Evolutionary conservation across 2,797 vertebrate species (phyloP).

Genomic region (Monodelphis domestica): DNA sequence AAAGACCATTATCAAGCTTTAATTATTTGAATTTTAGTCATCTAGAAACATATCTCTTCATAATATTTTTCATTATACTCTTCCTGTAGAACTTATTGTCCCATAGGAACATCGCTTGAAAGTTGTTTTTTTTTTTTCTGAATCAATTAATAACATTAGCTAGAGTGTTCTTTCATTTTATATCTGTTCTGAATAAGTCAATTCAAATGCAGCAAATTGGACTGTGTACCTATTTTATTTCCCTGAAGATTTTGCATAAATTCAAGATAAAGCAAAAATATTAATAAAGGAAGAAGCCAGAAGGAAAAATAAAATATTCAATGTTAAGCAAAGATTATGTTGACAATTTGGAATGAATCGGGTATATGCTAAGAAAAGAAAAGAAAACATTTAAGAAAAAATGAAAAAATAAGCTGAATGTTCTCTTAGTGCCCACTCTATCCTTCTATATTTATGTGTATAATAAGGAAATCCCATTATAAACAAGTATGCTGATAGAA

Average conservation of each 20-base stretch:
- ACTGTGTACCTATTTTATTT: constrained; percentile 36
- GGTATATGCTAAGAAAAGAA: neutral
- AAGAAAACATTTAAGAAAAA: constrained; percentile 6
- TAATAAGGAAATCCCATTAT: constrained; percentile 40
- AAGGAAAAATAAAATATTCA: constrained; percentile 15
- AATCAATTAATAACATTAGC: neutral
- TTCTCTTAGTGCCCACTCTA: neutral
- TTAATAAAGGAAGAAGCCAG: constrained; percentile 1
- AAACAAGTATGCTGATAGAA: constrained; percentile 45
- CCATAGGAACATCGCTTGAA: neutral
- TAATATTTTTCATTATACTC: neutral
- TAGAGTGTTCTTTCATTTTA: neutral
- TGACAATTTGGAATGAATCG: constrained; percentile 44
- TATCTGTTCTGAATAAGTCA: constrained; percentile 8
- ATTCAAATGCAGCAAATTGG: neutral
- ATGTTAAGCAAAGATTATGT: neutral
- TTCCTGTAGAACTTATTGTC: neutral
- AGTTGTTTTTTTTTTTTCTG: neutral
- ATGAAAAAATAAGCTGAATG: neutral
- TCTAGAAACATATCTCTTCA: neutral
- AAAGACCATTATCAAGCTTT: neutral
- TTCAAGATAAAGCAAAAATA: constrained; percentile 24
- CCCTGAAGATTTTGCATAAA: constrained; percentile 25
- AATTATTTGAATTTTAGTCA: neutral
- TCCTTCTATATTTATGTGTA: constrained; percentile 37